Evolutionary conservation across 2,888 invertebrate species (phyloP).

Genomic region (Anorthoa munda): DNA sequence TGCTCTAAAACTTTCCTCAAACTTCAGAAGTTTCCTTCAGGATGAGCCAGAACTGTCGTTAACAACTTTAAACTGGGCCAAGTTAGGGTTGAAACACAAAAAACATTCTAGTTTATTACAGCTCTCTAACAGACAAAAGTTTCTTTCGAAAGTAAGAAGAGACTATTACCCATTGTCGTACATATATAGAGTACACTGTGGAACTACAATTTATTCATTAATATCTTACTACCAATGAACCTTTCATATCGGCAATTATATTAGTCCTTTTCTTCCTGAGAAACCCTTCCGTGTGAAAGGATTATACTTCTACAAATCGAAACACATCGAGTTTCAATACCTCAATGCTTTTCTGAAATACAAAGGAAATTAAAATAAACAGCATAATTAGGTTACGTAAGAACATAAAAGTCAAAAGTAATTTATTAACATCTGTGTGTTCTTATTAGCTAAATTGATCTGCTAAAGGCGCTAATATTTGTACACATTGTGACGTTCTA

Average conservation of each 20-base stretch:
- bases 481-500: slow-evolving; percentile 7
- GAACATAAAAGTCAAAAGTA: not conserved
- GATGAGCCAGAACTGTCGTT: slow-evolving; percentile 26
- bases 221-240: not conserved
- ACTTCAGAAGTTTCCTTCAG: slow-evolving; percentile 31
- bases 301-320: no score
- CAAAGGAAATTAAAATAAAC: not conserved
- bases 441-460: not conserved
- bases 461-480: not conserved
- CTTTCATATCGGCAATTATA: not conserved
- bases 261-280: not conserved
- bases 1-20: slow-evolving; percentile 31
- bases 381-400: no score
- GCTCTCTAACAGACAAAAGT: not conserved
- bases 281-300: no score
- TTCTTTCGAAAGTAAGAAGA: slow-evolving; percentile 8
- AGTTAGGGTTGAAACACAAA: slow-evolving; percentile 13
- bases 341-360: no score
- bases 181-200: not conserved
- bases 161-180: not conserved
- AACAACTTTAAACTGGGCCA: slow-evolving; percentile 22
- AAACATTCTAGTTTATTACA: slow-evolving; percentile 2
- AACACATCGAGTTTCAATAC: no score
- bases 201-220: not conserved
- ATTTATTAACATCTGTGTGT: not conserved